Base-by-base conservation (phyloP, 2,113 vertebrate species). In the Cebus imitator region DNA sequence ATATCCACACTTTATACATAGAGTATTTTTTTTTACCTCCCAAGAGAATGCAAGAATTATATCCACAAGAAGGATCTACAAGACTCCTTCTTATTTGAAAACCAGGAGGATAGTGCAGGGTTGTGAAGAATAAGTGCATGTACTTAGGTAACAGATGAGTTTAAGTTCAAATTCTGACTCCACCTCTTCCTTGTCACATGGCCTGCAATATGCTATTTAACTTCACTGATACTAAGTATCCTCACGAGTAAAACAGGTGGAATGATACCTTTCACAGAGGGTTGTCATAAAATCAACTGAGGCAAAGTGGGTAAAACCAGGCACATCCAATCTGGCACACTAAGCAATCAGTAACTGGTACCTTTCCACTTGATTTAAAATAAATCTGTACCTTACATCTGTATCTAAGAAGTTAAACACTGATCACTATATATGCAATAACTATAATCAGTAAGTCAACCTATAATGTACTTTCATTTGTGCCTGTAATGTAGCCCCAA, bases 111-210 rank as follows among this genome's bases (percentile, higher is more conserved):
- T 16, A 3, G 10, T 37, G 27, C 11, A 5, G 7, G 48, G 16
- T 43, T 5, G 10, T 10, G 1, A 35, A 16, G 8, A 66, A 16
- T 45, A 43, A 88, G 21, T 37, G 11, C 5, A 3, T 30, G 18
- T 23, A 64, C 6, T 13, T 35, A 12, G 3, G n/a, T 66, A 18
- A 37, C 20, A 70, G 13, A 43, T 35, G 18, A 25, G 6, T 80
- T n/a, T 45, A 20, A 45, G 25, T 61, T 30, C 76, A 79, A 92
- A 96, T 95, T 91, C 70, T 87, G 90, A 48, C 12, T 92, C 93
- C 94, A 43, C 21, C 57, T 3, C 37, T 82, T 87, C 72, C 30
- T 75, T 66, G 35, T 48, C 70, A 12, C 1, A 94, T 86, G 88
- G 58, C 48, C 57, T 79, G 37, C 37, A 80, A 23, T 90, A 80